Evolutionary conservation across 2,797 vertebrate species (phyloP), one percentile per base, ranked within the genome.

Genomic region (Steatocranus sp.): DNA sequence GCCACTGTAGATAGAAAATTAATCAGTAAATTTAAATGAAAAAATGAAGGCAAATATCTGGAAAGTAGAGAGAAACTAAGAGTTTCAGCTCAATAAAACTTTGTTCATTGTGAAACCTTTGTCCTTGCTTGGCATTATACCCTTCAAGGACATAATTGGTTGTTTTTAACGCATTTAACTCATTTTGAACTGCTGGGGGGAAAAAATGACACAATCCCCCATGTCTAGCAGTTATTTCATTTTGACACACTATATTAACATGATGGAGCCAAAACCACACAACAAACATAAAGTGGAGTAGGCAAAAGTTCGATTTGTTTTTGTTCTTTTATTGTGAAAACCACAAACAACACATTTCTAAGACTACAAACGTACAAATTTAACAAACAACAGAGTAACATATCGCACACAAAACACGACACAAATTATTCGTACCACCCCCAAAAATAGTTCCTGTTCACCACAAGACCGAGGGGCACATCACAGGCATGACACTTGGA

Each of bases 151-250:
- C 17, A 18, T 4, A n/a, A n/a, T 18, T 34, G 30, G 56, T 61
- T 34, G 4, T 34, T 58, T 58, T 34, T 58, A 11, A 58, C 53
- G 20, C 9, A 50, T 49, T 49, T 49, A n/a, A 49, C 49, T 32
- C 8, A 56, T 18, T 56, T 56, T 56, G 54, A 32, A 18, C 17
- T 61, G 56, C 4, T 58, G 56, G 56, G 17, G 17, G 17, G 0
- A 0, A 1, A 32, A 7, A 58, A 32, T 0, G 6, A 34, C 17
- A 61, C 56, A 61, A n/a, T 58, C 27, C 27, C 1, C 15, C 17
- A 32, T 58, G 6, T 58, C 56, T 58, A 18, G 56, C 4, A 58
- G 56, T 58, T 58, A 58, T 58, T 58, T 34, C 4, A 58, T 58
- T 58, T 58, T 58, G 17, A 58, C 30, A 58, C 17, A 18, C 30